Evolutionary conservation across 1,140 invertebrate species (phyloP), one percentile per base, ranked within the genome.

Genomic region (Brachionus calyciflorus): DNA sequence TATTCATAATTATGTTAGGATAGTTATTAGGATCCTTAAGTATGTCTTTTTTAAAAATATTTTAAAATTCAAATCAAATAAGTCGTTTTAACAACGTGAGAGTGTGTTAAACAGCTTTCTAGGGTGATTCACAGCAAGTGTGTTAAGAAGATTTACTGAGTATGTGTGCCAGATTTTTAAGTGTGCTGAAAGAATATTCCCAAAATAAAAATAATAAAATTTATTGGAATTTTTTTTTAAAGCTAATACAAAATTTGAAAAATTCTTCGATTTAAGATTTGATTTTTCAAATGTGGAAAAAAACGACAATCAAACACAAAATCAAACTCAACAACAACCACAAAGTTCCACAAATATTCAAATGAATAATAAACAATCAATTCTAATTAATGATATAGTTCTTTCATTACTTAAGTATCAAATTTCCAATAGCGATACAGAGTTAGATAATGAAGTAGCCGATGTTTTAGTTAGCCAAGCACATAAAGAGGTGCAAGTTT

Each of bases 261-360:
- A 12, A 21, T 7, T 26, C 3, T 24, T 53, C 26, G 21, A 2
- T 4, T 60, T 60, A 9, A 60, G 55, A 17, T 60, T 19, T 41
- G 55, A 60, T 60, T 60, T 60, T 40, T 33, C 6, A 7, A 19
- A 28, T 7, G 9, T n/a, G 10, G 55, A 60, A 4, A 60, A 60
- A 60, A 26, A 60, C n/a, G 55, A 60, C 19, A 60, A 37, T 60
- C 55, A 60, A 60, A 33, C 28, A 28, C 53, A 55, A 28, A 24
- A 55, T 9, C 55, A 60, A 7, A 3, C 55, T 5, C 33, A 37
- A 37, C 55, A 60, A 37, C 28, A 37, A 7, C 28, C 30, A 7
- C 3, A 26, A 21, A 33, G 28, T 17, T 60, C 55, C 12, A 33
- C 17, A 37, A 60, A 17, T 10, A 60, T 60, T 33, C 33, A 12